Evolutionary conservation across 1,140 invertebrate genomes (phyloP), one percentile per base, ranked within the genome.

Genomic region (Saxidomus purpurata): DNA sequence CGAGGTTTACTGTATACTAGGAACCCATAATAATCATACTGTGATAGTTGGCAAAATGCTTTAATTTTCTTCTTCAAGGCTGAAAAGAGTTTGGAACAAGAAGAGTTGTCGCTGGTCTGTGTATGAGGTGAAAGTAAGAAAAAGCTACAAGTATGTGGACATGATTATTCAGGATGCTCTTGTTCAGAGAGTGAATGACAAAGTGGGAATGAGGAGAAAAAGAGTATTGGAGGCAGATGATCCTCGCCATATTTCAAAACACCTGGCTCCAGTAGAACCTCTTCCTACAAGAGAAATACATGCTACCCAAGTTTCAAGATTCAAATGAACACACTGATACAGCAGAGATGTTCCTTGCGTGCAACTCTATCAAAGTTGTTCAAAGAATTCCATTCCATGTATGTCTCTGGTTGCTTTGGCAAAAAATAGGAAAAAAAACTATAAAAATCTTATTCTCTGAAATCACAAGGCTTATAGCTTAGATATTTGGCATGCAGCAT

Each of bases 1-100:
- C n/a, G n/a, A n/a, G n/a, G n/a, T n/a, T n/a, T n/a, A n/a, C n/a
- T n/a, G n/a, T n/a, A n/a, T n/a, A n/a, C n/a, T n/a, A n/a, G n/a
- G n/a, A n/a, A n/a, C n/a, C n/a, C n/a, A n/a, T n/a, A n/a, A n/a
- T n/a, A n/a, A n/a, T n/a, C n/a, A n/a, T n/a, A n/a, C n/a, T n/a
- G n/a, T n/a, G n/a, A n/a, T n/a, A n/a, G n/a, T n/a, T n/a, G n/a
- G n/a, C n/a, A n/a, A n/a, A n/a, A n/a, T n/a, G n/a, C n/a, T n/a
- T n/a, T n/a, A n/a, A n/a, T n/a, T n/a, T n/a, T n/a, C n/a, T n/a
- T n/a, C n/a, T n/a, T n/a, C 4, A 38, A 55, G 77, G 43, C 52
- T 80, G 49, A 49, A 80, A n/a, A 15, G 77, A 19, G 52, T 28
- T 19, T 80, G 77, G 77, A 80, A 80, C 49, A 80, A 80, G 77